Evolutionary conservation across 2,888 invertebrate species (phyloP).

Genomic region (Herminia tarsipennalis): DNA sequence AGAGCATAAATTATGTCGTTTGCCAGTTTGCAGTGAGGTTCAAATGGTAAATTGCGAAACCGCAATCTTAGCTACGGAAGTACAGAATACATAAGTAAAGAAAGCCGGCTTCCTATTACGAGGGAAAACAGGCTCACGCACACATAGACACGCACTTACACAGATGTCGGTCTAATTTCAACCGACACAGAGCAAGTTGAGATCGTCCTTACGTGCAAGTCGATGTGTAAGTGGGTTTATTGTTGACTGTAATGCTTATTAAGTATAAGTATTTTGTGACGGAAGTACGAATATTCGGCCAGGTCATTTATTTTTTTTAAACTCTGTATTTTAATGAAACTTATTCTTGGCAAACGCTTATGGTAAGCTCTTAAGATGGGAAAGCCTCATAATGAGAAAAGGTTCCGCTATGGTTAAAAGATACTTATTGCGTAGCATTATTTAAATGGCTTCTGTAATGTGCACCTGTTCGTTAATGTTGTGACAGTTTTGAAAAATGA

Average conservation of each 20-base stretch:
- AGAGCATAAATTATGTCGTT: slow-evolving; percentile 12
- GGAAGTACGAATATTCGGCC: slow-evolving; percentile 30
- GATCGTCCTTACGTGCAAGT: too few species aligned
- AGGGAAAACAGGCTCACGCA: too few species aligned
- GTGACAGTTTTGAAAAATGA: too few species aligned
- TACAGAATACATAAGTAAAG: too few species aligned
- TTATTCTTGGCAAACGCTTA: slow-evolving; percentile 32
- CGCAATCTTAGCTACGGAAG: slow-evolving; percentile 33
- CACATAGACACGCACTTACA: too few species aligned
- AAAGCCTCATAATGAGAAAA: slow-evolving; percentile 30
- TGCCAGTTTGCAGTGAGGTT: slow-evolving; percentile 18
- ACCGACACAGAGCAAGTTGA: too few species aligned
- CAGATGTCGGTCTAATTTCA: too few species aligned
- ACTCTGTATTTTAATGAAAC: slow-evolving; percentile 32
- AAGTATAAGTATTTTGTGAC: too few species aligned
- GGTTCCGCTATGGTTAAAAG: slow-evolving; percentile 5
- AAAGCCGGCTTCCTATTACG: too few species aligned
- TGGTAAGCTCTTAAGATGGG: slow-evolving; percentile 24
- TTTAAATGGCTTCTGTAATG: slow-evolving; percentile 20
- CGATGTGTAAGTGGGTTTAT: too few species aligned
- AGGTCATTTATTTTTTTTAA: slow-evolving; percentile 35
- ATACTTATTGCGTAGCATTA: slow-evolving; percentile 17
- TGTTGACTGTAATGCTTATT: too few species aligned
- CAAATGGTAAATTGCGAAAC: slow-evolving; percentile 41
- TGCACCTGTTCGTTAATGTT: slow-evolving; percentile 5